Base-by-base conservation (phyloP, 2,113 vertebrate genomes). In the Alligator sinensis region DNA sequence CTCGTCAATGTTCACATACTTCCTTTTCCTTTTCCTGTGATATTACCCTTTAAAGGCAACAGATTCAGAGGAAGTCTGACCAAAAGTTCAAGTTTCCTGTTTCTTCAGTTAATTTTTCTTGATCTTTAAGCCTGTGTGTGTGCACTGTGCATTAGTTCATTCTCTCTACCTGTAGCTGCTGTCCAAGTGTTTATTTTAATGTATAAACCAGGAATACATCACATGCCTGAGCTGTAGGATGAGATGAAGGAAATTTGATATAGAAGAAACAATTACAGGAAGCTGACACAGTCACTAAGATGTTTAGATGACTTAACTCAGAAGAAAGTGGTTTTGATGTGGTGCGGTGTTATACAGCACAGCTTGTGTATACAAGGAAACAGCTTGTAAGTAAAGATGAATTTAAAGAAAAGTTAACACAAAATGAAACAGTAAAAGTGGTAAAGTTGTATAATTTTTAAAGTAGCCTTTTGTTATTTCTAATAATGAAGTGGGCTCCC, bases 231-330 rank as follows among this genome's bases (percentile, higher is more conserved):
- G 76, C 72, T 96, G 95, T 92, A 95, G 94, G 96, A 97, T 84
- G 85, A 80, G 91, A 91, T 95, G 87, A 64, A 98, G 98, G 98
- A 98, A 98, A 98, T 98, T 96, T 97, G 97, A 98, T 86, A 94
- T 89, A 83, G 55, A 30, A 84, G 94, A 90, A 98, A 98, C 98
- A 98, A 98, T 98, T 91, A 94, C 91, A 96, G 98, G 98, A 98
- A 98, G 97, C 80, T 98, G 96, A 98, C 96, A 92, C 12, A 96
- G 80, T 30, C 95, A 91, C 97, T 97, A 97, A 98, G 94, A 96
- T 88, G 89, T 95, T 97, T 96, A 94, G 94, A 98, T 97, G 96
- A 96, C 94, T 91, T 90, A 96, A 95, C 70, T 62, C 87, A 96
- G 93, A 97, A 94, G 95, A 97, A 97, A 97, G 90, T 92, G 34